These are phyloP conservation scores for Oscheius myriophilus DNA, from an alignment of 2,888 invertebrate genomes.

Conservation along the genomic window DNA sequence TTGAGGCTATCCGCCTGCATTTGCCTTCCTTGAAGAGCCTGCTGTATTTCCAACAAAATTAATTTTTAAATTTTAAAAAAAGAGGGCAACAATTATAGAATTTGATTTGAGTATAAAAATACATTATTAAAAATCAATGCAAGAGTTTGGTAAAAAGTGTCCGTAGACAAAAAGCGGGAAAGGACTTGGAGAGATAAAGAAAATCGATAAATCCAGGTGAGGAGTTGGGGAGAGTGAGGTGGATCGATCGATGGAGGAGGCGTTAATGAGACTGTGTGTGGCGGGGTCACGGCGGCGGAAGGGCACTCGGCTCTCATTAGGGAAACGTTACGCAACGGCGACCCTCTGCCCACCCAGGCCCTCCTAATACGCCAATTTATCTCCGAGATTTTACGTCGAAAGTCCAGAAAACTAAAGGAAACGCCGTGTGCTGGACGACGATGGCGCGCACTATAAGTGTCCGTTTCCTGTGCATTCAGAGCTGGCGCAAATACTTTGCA, in stretches of 20 bases:
- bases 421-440: not conserved
- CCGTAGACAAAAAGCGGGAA: no score
- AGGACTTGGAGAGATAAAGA: not conserved
- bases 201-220: not conserved
- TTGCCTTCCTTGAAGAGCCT: no score
- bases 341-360: not conserved
- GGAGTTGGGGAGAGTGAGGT: not conserved
- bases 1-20: no score
- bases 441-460: slow-evolving; percentile 24
- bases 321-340: slow-evolving; percentile 20
- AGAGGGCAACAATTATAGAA: no score
- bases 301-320: slow-evolving; percentile 21
- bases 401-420: not conserved
- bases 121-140: no score
- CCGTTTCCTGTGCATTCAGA: slow-evolving; percentile 31
- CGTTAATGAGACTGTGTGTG: slow-evolving; percentile 28
- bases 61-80: no score
- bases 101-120: no score
- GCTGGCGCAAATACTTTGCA: slow-evolving; percentile 29
- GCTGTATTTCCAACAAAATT: no score
- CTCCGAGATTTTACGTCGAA: not conserved
- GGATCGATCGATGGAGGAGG: slow-evolving; percentile 24
- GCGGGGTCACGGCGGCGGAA: slow-evolving; percentile 25
- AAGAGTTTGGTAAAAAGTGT: not conserved
- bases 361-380: not conserved